Conservation (phyloP, 1,140 invertebrate species). For the Caligus rogercresseyi region DNA sequence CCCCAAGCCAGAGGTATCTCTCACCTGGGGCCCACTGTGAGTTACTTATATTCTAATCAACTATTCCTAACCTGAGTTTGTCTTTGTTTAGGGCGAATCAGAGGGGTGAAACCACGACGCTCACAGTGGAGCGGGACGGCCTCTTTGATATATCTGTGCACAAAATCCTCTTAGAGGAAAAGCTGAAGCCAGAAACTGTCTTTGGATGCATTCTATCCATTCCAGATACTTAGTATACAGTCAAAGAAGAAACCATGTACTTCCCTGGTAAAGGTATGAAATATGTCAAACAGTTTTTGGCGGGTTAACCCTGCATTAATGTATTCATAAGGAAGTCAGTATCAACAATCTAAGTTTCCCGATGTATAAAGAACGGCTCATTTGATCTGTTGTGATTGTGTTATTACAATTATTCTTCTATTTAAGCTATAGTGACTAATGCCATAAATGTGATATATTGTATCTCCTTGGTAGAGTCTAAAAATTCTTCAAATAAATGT, state of each 20-base stretch:
- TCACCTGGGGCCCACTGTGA: conserved; percentile 10
- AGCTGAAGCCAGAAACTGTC: conserved; percentile 21
- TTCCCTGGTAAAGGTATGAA: conserved; percentile 18
- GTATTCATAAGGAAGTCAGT: too few species aligned
- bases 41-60: neutral
- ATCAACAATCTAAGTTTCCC: too few species aligned
- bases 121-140: conserved; percentile 11
- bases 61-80: neutral
- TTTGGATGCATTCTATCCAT: conserved; percentile 22
- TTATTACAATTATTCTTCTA: too few species aligned
- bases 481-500: too few species aligned
- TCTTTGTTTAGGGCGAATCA: neutral
- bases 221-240: conserved; percentile 20
- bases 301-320: too few species aligned
- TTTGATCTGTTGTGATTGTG: too few species aligned
- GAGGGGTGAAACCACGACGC: conserved; percentile 13
- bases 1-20: conserved; percentile 8
- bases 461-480: too few species aligned
- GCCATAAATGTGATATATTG: too few species aligned
- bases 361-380: too few species aligned
- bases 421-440: too few species aligned
- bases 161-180: conserved; percentile 19
- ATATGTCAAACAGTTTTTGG: too few species aligned
- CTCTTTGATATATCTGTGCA: conserved; percentile 16
- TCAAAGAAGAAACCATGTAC: conserved; percentile 21